phyloP scores from a whole-genome alignment of 2,113 vertebrate species.

The Paradoxurus hermaphroditus region DNA sequence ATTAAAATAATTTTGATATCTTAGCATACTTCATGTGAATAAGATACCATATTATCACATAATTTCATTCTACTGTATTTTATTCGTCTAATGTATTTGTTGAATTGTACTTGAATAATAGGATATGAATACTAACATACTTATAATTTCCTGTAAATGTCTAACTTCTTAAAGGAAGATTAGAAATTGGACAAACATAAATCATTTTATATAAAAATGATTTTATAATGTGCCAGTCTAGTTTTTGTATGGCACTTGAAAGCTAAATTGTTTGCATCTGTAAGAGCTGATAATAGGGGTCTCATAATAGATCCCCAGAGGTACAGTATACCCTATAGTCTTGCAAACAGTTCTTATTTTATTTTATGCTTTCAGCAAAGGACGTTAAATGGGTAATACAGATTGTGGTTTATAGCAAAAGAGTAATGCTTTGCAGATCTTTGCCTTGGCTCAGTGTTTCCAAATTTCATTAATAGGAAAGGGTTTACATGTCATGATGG shows the following conservation, averaged over 20 bases:
- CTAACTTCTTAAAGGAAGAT: conserved; percentile 42
- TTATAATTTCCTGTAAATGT: conserved; percentile 55
- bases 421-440: conserved; percentile 50
- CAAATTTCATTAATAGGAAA: conserved; percentile 28
- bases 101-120: conserved; percentile 38
- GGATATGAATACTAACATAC: conserved; percentile 38
- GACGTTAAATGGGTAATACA: conserved; percentile 48
- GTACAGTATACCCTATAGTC: background rate
- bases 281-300: conserved; percentile 56
- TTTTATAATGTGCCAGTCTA: conserved; percentile 41
- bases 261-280: conserved; percentile 66
- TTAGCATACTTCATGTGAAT: conserved; percentile 27
- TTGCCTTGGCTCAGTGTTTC: conserved; percentile 20
- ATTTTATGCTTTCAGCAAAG: conserved; percentile 58
- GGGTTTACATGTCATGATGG: background rate
- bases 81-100: conserved; percentile 22
- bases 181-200: conserved; percentile 49
- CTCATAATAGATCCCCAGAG: conserved; percentile 44
- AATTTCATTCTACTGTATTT: background rate
- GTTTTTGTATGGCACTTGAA: conserved; percentile 59
- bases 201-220: conserved; percentile 61
- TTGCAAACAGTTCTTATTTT: conserved; percentile 60
- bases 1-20: conserved; percentile 47
- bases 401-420: conserved; percentile 59
- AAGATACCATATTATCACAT: background rate